Evolutionary conservation across 2,888 invertebrate genomes (phyloP).

Genomic region (Orthosia gracilis): DNA sequence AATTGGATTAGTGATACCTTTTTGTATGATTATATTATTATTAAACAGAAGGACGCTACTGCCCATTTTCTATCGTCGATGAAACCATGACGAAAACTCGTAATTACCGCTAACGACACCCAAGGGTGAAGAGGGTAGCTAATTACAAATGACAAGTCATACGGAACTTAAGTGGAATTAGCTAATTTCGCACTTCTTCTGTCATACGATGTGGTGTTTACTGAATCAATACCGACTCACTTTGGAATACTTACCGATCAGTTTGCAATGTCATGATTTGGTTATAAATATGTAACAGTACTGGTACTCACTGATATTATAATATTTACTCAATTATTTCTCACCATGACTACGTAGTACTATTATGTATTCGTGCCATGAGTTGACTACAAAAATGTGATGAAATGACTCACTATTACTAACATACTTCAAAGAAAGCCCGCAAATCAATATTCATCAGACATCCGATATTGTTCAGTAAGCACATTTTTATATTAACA

Average conservation of each 20-base stretch:
- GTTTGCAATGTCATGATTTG: not conserved
- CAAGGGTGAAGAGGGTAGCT: conserved; percentile 18
- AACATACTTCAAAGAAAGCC: conserved; percentile 9
- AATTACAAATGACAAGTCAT: conserved; percentile 10
- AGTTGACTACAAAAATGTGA: not conserved
- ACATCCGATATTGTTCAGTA: conserved; percentile 10
- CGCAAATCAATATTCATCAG: conserved; percentile 15
- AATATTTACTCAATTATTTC: not conserved
- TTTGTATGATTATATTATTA: not conserved
- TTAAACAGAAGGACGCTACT: not conserved
- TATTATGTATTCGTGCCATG: no score
- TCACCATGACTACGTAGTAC: not conserved
- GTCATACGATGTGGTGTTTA: not conserved
- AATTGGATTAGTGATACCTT: not conserved
- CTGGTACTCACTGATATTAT: not conserved
- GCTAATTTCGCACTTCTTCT: conserved; percentile 13
- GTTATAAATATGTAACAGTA: not conserved
- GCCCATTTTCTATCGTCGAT: not conserved
- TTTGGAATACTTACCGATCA: not conserved
- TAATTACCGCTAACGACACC: conserved; percentile 38
- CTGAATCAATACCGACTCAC: not conserved
- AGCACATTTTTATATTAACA: conserved; percentile 45
- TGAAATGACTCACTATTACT: no score
- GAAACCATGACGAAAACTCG: conserved; percentile 14
- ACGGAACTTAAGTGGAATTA: conserved; percentile 10